Percentiles rank a stretch among this genome's conserved stretches.
phyloP scores from a whole-genome alignment of 2,113 vertebrate species.

The Trematomus loennbergii region DNA sequence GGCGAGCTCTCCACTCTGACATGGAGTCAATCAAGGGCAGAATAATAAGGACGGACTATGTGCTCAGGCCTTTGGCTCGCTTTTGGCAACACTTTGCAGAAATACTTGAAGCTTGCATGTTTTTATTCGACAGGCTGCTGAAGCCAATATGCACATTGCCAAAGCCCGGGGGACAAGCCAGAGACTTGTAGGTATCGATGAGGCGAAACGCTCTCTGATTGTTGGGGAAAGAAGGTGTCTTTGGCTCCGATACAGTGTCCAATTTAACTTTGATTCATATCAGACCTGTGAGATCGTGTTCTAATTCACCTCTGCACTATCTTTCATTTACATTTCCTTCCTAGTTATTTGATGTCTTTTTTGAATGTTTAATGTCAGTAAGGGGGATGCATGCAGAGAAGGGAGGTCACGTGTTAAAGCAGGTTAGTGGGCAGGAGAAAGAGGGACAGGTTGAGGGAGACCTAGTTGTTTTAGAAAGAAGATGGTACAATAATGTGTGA shows the following conservation, averaged over 20 bases:
- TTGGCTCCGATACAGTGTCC: constrained; percentile 21
- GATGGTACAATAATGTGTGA: constrained; percentile 82
- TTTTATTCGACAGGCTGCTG: constrained; percentile 57
- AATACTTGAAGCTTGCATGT: constrained; percentile 65
- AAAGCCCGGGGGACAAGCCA: constrained; percentile 51
- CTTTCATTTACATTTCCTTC: constrained; percentile 21
- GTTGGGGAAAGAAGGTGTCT: constrained; percentile 8
- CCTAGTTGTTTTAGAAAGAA: constrained; percentile 74
- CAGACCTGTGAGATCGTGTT: constrained; percentile 1
- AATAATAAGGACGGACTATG: constrained; percentile 71
- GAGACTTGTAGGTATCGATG: constrained; percentile 40
- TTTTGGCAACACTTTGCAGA: constrained; percentile 61
- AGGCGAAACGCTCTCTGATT: constrained; percentile 45
- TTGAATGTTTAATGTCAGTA: constrained; percentile 27
- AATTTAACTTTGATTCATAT: constrained; percentile 24
- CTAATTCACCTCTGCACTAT: constrained; percentile 31
- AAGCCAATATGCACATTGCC: constrained; percentile 50
- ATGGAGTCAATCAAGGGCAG: constrained; percentile 72
- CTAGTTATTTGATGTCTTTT: constrained; percentile 29
- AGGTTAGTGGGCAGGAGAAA: constrained; percentile 74
- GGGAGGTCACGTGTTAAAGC: constrained; percentile 67
- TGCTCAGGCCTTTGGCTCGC: constrained; percentile 64
- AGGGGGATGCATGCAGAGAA: constrained; percentile 66
- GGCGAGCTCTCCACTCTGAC: constrained; percentile 66
- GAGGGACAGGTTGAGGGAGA: constrained; percentile 77